Evolutionary conservation across 2,113 vertebrate genomes (phyloP), one percentile per base, ranked within the genome.

Genomic region (Channa maculata): DNA sequence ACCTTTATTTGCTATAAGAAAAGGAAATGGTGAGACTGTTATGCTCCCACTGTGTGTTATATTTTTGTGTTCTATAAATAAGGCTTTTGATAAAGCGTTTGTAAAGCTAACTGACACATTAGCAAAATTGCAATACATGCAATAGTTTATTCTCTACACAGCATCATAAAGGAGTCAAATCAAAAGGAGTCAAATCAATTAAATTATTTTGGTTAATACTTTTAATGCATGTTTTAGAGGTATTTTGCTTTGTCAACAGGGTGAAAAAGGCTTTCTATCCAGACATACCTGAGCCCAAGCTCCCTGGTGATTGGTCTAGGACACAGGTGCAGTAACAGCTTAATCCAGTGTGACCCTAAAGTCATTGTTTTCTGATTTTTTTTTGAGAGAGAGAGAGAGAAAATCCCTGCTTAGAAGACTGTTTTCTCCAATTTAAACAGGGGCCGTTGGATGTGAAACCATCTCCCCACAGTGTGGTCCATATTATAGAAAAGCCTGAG

Each of bases 391-490:
- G n/a, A n/a, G n/a, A n/a, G 24, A 24, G 24, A 24, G 24, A 24
- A 24, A 24, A 24, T 24, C 24, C 24, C 24, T 24, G 24, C 24
- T 24, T 1, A 24, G 24, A 24, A 24, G 24, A 24, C 24, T 24
- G 24, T 24, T 24, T 24, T 24, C 15, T 64, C 1, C 51, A 2
- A 77, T 13, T 77, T 11, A 73, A 60, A 58, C 83, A 94, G 93
- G 91, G 85, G 48, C 86, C 92, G 1, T 54, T 95, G 89, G 86
- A 94, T n/a, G 81, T 99, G 94, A 98, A 96, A 79, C 95, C 96
- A 0, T 96, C 96, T 36, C 95, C 96, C 1, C 96, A 96, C 39
- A 98, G 95, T 66, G 93, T 94, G 66, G 94, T 99, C 11, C 97
- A 97, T 85, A 96, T 99, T 45, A 94, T 97, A 49, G 96, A 97